Evolutionary conservation across 2,797 vertebrate species (phyloP).

Genomic region (Anguilla obscura): DNA sequence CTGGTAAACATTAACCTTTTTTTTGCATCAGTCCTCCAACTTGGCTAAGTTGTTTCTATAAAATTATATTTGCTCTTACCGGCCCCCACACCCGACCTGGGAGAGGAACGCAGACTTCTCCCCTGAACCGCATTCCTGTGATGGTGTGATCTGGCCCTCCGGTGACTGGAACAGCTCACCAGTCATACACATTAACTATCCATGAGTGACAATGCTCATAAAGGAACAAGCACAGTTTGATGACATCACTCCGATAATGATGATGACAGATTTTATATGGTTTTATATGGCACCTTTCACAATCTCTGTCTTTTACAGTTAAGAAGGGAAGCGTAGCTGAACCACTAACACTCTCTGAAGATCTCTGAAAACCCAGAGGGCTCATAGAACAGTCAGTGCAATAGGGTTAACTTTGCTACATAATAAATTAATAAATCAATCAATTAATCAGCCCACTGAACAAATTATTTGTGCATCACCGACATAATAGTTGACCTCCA

Average conservation of each 20-base stretch:
- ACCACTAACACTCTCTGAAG: neutral
- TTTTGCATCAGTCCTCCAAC: neutral
- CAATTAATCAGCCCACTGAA: too few relatives aligned
- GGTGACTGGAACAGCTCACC: neutral
- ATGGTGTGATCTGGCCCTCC: neutral
- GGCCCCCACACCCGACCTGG: slow-evolving; percentile 1
- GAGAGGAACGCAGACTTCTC: neutral
- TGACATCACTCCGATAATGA: slow-evolving; percentile 42
- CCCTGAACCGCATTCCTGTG: neutral
- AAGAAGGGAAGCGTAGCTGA: neutral
- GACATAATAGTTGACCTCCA: too few relatives aligned
- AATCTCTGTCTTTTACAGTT: neutral
- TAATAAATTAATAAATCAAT: too few relatives aligned
- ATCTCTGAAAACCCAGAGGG: neutral
- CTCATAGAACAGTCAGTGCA: too few relatives aligned
- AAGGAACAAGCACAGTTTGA: slow-evolving; percentile 19
- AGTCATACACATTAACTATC: slow-evolving; percentile 11
- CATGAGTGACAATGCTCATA: slow-evolving; percentile 31
- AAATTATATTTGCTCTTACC: slow-evolving; percentile 14
- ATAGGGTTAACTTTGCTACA: too few relatives aligned
- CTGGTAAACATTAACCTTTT: slow-evolving; percentile 35
- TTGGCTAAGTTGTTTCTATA: slow-evolving; percentile 9
- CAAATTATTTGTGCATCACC: too few relatives aligned
- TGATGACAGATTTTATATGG: neutral
- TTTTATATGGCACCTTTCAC: neutral